Base-by-base conservation (phyloP, 2,888 invertebrate species). In the Folsomia manolachei region DNA sequence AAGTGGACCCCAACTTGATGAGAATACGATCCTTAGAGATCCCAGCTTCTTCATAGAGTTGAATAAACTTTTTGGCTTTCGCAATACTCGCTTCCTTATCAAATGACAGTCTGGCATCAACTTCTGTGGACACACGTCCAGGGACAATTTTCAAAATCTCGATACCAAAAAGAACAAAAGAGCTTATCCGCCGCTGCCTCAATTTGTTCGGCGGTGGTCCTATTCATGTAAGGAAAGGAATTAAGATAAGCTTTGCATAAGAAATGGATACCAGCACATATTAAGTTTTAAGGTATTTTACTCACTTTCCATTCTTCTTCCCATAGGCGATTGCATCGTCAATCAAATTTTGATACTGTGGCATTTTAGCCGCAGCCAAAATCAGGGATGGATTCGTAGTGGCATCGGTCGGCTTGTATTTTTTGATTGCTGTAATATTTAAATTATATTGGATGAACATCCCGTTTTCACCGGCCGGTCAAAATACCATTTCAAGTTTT, bases 301-400 rank as follows among this genome's bases (percentile, higher is more conserved):
- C 86, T 85, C 84, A 88, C 89, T 84, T 85, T 82, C 89, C 89
- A 74, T 86, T 83, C 82, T 88, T 87, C 80, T 89, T 89, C 56
- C 93, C 98, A 87, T 93, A 93, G 78, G 90, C 89, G 24, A 97
- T 89, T 69, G 99, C 98, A 83, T 95, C 91, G 78, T 94, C 90
- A 71, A 99, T 89, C 67, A 99, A 86, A 79, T 90, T 88, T 82
- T 92, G 89, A 84, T 99, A 99, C 82, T 95, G 93, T n/a, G 94
- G 91, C 89, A 97, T 92, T 81, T 89, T 91, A 27, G 98, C 93
- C 0, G 98, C 99, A 69, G 94, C 93, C 81, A 99, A 86, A 80
- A 99, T 97, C 69, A 99, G 87, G 4, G 98, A 97, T 2, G 99
- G 99, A 85, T 99, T 99, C 68, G 99, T 99, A 1, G 99, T 99